Base-by-base conservation (phyloP, 2,113 vertebrate species). In the Labrus mixtus region DNA sequence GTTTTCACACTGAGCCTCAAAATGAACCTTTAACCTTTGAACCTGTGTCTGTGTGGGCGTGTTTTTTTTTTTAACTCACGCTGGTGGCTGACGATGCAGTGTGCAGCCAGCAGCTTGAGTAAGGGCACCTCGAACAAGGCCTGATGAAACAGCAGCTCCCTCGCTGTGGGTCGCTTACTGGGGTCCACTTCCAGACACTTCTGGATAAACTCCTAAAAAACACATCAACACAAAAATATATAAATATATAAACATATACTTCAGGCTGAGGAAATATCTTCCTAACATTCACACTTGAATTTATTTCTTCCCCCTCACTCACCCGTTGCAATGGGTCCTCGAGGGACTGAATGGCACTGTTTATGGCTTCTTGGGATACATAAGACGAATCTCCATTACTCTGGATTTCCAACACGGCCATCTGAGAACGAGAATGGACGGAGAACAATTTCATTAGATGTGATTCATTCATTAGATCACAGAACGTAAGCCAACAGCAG, bases 341-440 rank as follows among this genome's bases (percentile, higher is more conserved):
- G 77, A 99, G 91, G 81, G 94, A 96, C 91, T 97, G 97, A 87
- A 99, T 99, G 93, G 98, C 97, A 90, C 94, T 99, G 91, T 97
- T 99, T 83, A 99, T 99, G 84, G 97, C 98, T 95, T 99, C 98
- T 89, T 98, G 98, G 16, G 98, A 96, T 85, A 99, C 98, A 0
- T 97, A 98, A 0, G 98, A 99, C 0, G 98, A 99, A 76, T 99
- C 98, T 13, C 98, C 98, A 1, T 99, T 99, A 78, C 97, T 97
- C 85, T 99, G 98, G 88, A 99, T 99, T 88, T 99, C 98, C 88
- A 99, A 93, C 84, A 99, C 98, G 0, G 98, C 98, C 98, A 99
- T 99, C 98, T 99, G 89, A 45, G n/a, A 53, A 41, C 10, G 56
- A 0, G 51, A 41, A 29, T 5, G 41, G 48, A 61, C 20, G 60